Evolutionary conservation across 2,888 invertebrate species (phyloP).

Genomic region (Drosophila niveifrons): DNA sequence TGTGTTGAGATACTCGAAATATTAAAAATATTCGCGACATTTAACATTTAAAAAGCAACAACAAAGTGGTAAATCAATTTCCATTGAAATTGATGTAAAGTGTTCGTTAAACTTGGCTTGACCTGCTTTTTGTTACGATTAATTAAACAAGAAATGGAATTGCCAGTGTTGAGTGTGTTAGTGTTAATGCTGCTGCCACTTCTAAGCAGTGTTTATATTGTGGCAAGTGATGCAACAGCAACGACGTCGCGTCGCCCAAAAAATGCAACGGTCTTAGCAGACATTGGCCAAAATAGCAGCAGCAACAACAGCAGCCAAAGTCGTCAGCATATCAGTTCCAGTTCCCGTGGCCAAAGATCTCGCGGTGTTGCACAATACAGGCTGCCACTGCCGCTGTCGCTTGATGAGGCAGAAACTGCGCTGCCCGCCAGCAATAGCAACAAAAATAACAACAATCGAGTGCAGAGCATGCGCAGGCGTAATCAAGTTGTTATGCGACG

Average conservation of each 20-base stretch:
- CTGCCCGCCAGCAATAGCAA: slow-evolving; percentile 14
- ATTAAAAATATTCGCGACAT: slow-evolving; percentile 21
- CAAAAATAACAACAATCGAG: slow-evolving; percentile 9
- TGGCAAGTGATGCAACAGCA: slow-evolving; percentile 79
- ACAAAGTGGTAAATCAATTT: slow-evolving; percentile 26
- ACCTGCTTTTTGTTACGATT: slow-evolving; percentile 38
- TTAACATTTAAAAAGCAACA: slow-evolving; percentile 42
- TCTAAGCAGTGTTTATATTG: slow-evolving; percentile 52
- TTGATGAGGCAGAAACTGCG: slow-evolving; percentile 36
- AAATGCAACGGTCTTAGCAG: slow-evolving; percentile 40
- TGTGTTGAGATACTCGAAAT: slow-evolving; percentile 32
- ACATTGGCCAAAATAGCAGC: slow-evolving; percentile 23
- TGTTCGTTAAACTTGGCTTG: slow-evolving; percentile 33
- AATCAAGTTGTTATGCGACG: slow-evolving; percentile 63
- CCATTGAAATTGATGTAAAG: slow-evolving; percentile 44
- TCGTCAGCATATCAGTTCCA: slow-evolving; percentile 33
- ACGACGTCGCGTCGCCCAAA: slow-evolving; percentile 34
- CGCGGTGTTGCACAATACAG: slow-evolving; percentile 74
- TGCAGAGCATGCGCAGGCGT: slow-evolving; percentile 59
- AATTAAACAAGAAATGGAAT: slow-evolving; percentile 55
- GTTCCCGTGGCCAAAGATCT: slow-evolving; percentile 55
- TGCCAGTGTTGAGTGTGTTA: slow-evolving; percentile 39
- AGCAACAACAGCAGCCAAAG: not conserved
- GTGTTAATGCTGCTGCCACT: slow-evolving; percentile 50
- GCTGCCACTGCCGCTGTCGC: slow-evolving; percentile 65